Evolutionary conservation across 2,797 vertebrate genomes (phyloP), one percentile per base, ranked within the genome.

Genomic region (Coranthus polyacanthus): DNA sequence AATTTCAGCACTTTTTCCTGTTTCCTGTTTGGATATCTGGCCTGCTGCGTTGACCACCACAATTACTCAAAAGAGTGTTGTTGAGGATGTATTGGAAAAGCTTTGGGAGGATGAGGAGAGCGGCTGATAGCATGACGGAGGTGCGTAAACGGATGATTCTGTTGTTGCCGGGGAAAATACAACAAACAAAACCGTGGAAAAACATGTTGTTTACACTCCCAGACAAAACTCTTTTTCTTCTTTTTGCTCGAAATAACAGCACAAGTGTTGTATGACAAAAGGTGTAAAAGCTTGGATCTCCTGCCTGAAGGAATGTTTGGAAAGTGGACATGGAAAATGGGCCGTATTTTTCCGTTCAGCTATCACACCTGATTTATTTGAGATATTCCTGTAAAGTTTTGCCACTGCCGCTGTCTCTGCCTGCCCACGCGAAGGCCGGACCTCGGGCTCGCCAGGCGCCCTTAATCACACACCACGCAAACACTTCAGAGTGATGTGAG

Each of bases 331-430:
- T 88, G 89, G 90, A 90, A 86, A 84, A 80, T 43, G 53, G 76
- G 69, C 45, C 6, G 38, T 60, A n/a, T 89, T 79, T 92, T 92
- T 92, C 91, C 91, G 43, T 73, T 87, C 66, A 46, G 83, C 88
- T 65, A 87, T 93, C 89, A 91, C 86, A 93, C 90, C 90, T 92
- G 92, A 93, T 93, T 93, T 92, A 91, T 92, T 88, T 92, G 85
- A 92, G 87, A 89, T 91, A 89, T 92, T 93, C 91, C 91, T 93
- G 92, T 88, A 93, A 93, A 73, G 72, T 74, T 58, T 72, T 82
- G 84, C 89, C 88, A 78, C 79, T 65, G 72, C 83, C 50, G 63
- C 83, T 69, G 83, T 78, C 75, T 87, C 57, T 65, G 46, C 72
- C 65, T 86, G 53, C 82, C 80, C 78, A 85, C 72, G 20, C 75